Evolutionary conservation across 2,888 invertebrate genomes (phyloP), one percentile per base, ranked within the genome.

Genomic region (Eristalinus sepulchralis): DNA sequence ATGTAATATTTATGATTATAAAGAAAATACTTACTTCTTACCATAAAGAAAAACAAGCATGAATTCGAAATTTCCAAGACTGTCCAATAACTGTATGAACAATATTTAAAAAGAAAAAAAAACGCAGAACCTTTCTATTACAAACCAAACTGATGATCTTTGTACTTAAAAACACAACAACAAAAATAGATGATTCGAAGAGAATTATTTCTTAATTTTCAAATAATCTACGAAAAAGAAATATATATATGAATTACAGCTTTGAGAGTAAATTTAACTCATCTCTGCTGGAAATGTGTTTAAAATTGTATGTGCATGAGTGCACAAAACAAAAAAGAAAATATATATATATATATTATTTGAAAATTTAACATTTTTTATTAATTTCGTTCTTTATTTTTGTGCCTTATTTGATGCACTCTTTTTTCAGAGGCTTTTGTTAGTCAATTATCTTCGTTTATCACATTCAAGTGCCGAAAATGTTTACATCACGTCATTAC

Each of bases 41-140:
- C 33, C 57, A 57, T 17, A 24, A 34, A 31, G 17, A 27, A 77
- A 68, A 77, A 68, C 47, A 72, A 72, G 57, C 59, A 77, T 63
- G 66, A 72, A 81, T 68, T 77, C 33, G 76, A 72, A 81, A 81
- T 81, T 81, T 85, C 68, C 63, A 85, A 85, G 82, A 81, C 85
- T 85, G 81, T 85, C 75, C 39, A 60, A 79, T 27, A 36, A 82
- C 20, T 27, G 13, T 77, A 17, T 77, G 36, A 72, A 81, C 31
- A 71, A 63, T n/a, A 57, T 33, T n/a, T 33, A 9, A 39, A 64
- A 47, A 63, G 71, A 67, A 13, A 62, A 27, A 27, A 27, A 27
- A 27, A 27, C 27, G 27, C 27, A 27, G 27, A 27, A 24, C 34
- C 8, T 53, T 63, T 70, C 27, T 55, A 72, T 47, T 67, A 47